Base-by-base conservation (phyloP, 1,140 invertebrate species). In the Drosophila nigrodunni region DNA sequence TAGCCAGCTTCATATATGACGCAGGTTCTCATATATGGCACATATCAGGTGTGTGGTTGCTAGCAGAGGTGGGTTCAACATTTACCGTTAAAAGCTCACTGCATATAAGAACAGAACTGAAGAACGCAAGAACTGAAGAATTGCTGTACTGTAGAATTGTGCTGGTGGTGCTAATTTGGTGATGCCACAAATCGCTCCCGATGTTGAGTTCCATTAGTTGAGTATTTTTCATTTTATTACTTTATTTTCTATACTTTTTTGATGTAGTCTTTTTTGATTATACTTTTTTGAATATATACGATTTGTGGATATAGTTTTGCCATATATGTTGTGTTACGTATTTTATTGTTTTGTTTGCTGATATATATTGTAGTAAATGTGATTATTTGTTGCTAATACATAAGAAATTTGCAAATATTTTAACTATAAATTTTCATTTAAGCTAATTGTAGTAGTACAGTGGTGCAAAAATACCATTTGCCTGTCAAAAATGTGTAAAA, bases 1-100 rank as follows among this genome's bases (percentile, higher is more conserved):
- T 77, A 87, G 80, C 70, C 83, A 88, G 83, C 79, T 30, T 87
- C 67, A 81, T 78, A 78, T 66, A 60, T 67, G 75, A 64, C 64
- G 83, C 83, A 74, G 76, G 76, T 82, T 88, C 66, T 69, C 15
- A 15, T 64, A 62, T 57, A 60, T 62, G 73, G 68, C 64, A 73
- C 78, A 64, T 73, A 41, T 82, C 69, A 68, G 25, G 6, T 30
- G 70, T 82, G 76, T 69, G 68, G 54, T 57, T 18, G 39, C 35
- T 30, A 30, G 25, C 25, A 30, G 25, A 18, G 54, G 39, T 46
- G 60, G 62, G 78, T 60, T 64, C 67, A 62, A 66, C 79, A 87
- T 79, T 87, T 87, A 87, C 83, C 83, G 66, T 87, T 18, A 65
- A 30, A 30, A 43, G 46, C 46, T 59, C 70, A 59, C 46, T 73